A percentile compares a stretch with the other conserved stretches of the same genome.
These are phyloP conservation scores for Botia kubotai DNA, from an alignment of 2,797 vertebrate genomes.

Conservation along the genomic window DNA sequence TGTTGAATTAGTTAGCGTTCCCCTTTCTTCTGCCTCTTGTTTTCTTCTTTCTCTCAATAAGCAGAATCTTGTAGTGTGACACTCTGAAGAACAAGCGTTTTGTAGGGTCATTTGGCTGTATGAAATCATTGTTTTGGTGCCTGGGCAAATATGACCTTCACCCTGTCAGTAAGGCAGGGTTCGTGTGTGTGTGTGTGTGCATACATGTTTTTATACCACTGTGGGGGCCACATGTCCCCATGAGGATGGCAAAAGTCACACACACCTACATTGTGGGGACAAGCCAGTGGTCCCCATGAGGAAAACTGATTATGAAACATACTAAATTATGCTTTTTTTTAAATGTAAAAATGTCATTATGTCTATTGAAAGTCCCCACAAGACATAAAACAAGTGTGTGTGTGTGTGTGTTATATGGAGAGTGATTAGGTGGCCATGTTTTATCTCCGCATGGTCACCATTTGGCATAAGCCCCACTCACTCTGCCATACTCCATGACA, in stretches of 20 bases:
- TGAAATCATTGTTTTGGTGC: slow-evolving; percentile 29
- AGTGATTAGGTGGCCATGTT: slow-evolving; percentile 47
- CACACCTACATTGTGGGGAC: no score
- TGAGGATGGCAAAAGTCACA: no score
- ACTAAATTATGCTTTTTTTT: no score
- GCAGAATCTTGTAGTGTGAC: background rate
- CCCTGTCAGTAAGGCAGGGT: slow-evolving; percentile 25
- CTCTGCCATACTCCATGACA: slow-evolving; percentile 67
- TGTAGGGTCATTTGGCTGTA: slow-evolving; percentile 12
- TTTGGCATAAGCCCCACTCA: slow-evolving; percentile 69
- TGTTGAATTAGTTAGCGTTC: slow-evolving; percentile 16
- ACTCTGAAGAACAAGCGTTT: background rate
- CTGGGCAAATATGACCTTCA: slow-evolving; percentile 36
- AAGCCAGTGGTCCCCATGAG: no score
- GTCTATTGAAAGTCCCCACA: no score
- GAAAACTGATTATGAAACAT: no score
- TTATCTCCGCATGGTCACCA: slow-evolving; percentile 60
- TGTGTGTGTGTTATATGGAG: slow-evolving; percentile 49
- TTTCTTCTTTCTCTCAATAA: background rate
- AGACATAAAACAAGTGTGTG: no score
- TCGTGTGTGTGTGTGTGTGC: slow-evolving; percentile 55
- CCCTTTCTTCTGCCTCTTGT: slow-evolving; percentile 2
- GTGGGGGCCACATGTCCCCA: no score
- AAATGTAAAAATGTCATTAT: no score
- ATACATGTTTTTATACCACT: no score